Evolutionary conservation across 2,888 invertebrate species (phyloP), one percentile per base, ranked within the genome.

Genomic region (Aphrophora alni): DNA sequence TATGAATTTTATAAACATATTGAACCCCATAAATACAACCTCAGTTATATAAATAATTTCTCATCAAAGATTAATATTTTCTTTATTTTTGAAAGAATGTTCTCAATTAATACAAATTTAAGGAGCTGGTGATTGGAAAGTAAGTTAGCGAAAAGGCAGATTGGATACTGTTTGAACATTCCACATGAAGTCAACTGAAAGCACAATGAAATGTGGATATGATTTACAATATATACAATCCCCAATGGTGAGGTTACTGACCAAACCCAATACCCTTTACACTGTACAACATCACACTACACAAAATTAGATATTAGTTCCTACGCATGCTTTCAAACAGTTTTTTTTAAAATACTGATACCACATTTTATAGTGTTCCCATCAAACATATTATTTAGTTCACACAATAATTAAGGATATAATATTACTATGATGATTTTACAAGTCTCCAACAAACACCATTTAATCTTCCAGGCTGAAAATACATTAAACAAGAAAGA

Each of bases 141-240:
- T 51, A 78, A 83, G 85, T 85, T 85, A 85, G 85, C 86, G 87
- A 88, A 85, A 88, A 89, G 90, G 89, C 91, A 91, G 91, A 91
- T 91, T 91, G 91, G 91, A 90, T 89, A 90, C 90, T 90, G 91
- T 90, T 90, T 89, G 89, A 90, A 91, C 91, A 91, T 91, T 91
- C 91, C 90, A 90, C 91, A 91, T 70, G 26, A 14, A n/a, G n/a
- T n/a, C n/a, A n/a, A n/a, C n/a, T n/a, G n/a, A n/a, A 25, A 24
- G 73, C 69, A 69, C 33, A 25, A 80, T 59, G 33, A 51, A 51
- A 73, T 33, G 68, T 73, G 59, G 33, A 77, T 25, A 26, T 72
- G 33, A 74, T 78, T 24, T 78, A 81, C 81, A 81, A 78, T 81
- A 81, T 75, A 74, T 80, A 80, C 80, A 80, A 73, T 68, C 73